phyloP scores from a whole-genome alignment of 2,113 vertebrate species.

The Uropsilus gracilis region DNA sequence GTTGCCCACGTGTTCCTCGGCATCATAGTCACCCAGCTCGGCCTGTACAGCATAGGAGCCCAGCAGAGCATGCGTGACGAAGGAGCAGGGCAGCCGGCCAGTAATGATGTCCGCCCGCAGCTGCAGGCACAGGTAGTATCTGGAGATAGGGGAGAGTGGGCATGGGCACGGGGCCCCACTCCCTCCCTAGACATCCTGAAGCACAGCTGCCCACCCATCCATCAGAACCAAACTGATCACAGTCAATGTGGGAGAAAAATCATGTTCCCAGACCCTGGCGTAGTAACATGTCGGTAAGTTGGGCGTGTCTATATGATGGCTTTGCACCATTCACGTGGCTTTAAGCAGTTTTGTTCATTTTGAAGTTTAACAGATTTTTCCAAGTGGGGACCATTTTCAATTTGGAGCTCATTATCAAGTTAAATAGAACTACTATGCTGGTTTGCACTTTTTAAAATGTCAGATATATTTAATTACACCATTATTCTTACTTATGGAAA shows the following conservation, averaged over 20 bases:
- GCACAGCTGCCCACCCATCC: neutral
- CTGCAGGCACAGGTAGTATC: slow-evolving; percentile 99
- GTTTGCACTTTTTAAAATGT: neutral
- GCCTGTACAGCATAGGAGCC: slow-evolving; percentile 97
- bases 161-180: neutral
- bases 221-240: neutral
- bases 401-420: slow-evolving; percentile 21
- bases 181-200: neutral
- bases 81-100: slow-evolving; percentile 97
- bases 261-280: neutral
- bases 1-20: slow-evolving; percentile 93
- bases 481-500: neutral
- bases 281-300: neutral
- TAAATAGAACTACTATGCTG: neutral
- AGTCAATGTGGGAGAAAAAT: neutral
- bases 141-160: slow-evolving; percentile 75
- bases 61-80: slow-evolving; percentile 96
- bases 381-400: slow-evolving; percentile 11
- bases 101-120: slow-evolving; percentile 98
- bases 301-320: neutral
- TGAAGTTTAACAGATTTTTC: neutral
- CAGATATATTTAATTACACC: slow-evolving; percentile 4
- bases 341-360: slow-evolving; percentile 19
- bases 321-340: neutral
- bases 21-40: slow-evolving; percentile 95